These are phyloP conservation scores for Paralvinella palmiformis DNA, from an alignment of 1,140 invertebrate genomes.

Conservation along the genomic window DNA sequence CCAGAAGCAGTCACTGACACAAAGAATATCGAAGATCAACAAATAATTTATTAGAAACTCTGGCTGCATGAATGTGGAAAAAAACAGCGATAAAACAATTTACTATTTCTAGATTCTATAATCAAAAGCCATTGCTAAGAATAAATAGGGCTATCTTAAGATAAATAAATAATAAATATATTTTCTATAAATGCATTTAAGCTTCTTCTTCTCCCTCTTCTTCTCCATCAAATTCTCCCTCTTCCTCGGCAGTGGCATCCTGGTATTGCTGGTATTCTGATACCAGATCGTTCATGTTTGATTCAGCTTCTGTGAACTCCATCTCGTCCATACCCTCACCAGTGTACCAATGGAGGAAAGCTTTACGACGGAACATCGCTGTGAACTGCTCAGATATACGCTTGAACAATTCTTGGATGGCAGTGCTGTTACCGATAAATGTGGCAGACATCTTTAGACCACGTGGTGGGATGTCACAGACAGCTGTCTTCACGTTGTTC, in stretches of 20 bases:
- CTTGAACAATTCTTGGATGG: conserved; percentile 73
- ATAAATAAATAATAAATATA: too few species aligned
- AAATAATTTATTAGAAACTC: too few species aligned
- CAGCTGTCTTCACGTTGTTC: conserved; percentile 65
- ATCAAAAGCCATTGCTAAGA: too few species aligned
- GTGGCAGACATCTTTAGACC: conserved; percentile 57
- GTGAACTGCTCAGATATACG: conserved; percentile 68
- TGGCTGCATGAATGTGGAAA: too few species aligned
- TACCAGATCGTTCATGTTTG: conserved; percentile 51
- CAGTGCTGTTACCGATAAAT: conserved; percentile 57
- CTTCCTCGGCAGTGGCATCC: conserved; percentile 37
- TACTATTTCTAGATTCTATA: too few species aligned
- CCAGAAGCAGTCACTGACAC: too few species aligned
- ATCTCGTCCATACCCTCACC: conserved; percentile 75
- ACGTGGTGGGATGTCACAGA: conserved; percentile 58
- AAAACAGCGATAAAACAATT: too few species aligned
- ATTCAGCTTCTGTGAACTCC: conserved; percentile 69
- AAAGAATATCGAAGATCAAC: too few species aligned
- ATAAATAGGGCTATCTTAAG: too few species aligned
- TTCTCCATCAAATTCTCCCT: conserved; percentile 58
- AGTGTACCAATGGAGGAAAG: conserved; percentile 74
- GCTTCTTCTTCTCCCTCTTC: conserved; percentile 78
- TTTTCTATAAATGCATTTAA: too few species aligned
- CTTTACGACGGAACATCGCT: conserved; percentile 67
- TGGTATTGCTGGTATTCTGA: conserved; percentile 89